phyloP scores from a whole-genome alignment of 2,888 invertebrate genomes.

The Ganaspis brasiliensis region DNA sequence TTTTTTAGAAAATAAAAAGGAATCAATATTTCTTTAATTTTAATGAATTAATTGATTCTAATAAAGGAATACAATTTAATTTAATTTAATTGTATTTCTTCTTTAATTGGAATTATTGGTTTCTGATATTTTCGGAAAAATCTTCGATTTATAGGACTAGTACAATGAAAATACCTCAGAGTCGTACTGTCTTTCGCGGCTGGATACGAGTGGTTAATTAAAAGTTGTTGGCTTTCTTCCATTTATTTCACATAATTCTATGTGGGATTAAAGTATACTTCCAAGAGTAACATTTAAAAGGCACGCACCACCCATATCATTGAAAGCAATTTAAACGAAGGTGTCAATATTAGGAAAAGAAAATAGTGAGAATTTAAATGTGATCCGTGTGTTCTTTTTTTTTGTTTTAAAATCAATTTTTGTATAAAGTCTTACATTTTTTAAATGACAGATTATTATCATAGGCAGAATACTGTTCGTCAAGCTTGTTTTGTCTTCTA shows the following conservation, averaged over 20 bases:
- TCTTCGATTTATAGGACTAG: conserved; percentile 42
- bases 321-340: conserved; percentile 30
- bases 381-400: conserved; percentile 23
- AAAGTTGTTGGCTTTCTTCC: conserved; percentile 25
- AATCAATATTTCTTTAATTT: not conserved
- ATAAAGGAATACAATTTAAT: too few species aligned
- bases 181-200: conserved; percentile 29
- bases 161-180: conserved; percentile 45
- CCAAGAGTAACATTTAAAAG: conserved; percentile 19
- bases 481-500: not conserved
- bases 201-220: conserved; percentile 29
- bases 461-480: not conserved
- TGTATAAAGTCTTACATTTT: not conserved
- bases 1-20: conserved; percentile 1
- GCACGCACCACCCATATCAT: conserved; percentile 31
- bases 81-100: too few species aligned
- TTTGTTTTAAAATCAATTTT: not conserved
- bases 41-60: too few species aligned
- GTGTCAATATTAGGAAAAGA: conserved; percentile 35
- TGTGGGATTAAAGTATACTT: conserved; percentile 24
- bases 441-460: not conserved
- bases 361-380: conserved; percentile 25
- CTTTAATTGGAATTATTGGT: too few species aligned
- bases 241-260: conserved; percentile 22
- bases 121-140: conserved; percentile 19